Conservation (phyloP, 2,797 vertebrate species). For the Notolabrus celidotus region DNA sequence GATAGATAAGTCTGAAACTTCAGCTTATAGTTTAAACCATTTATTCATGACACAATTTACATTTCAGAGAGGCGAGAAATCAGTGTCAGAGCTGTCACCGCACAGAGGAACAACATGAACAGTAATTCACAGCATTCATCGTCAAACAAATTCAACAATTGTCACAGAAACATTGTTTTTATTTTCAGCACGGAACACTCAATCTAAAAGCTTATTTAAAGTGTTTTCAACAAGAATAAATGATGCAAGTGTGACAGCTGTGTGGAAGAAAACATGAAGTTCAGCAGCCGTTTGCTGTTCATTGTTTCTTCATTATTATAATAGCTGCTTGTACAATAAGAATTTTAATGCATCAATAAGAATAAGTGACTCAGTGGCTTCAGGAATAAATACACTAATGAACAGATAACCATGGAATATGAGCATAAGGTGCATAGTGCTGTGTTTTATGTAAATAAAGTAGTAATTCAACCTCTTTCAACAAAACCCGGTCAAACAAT, state of each 20-base stretch:
- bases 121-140: slow-evolving; percentile 4
- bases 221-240: slow-evolving; percentile 1
- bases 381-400: slow-evolving; percentile 1
- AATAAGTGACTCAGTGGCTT: slow-evolving; percentile 19
- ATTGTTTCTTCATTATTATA: slow-evolving; percentile 31
- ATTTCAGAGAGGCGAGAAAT: slow-evolving; percentile 7
- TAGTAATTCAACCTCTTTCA: too few species aligned
- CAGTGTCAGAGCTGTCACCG: slow-evolving; percentile 7
- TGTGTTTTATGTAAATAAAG: too few species aligned
- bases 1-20: slow-evolving; percentile 23
- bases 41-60: slow-evolving; percentile 13
- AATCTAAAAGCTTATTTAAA: background rate
- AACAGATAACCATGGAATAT: slow-evolving; percentile 1
- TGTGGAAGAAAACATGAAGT: slow-evolving; percentile 10
- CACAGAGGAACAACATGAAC: background rate
- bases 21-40: slow-evolving; percentile 16
- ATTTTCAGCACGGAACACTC: background rate
- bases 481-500: too few species aligned
- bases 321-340: slow-evolving; percentile 33
- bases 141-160: slow-evolving; percentile 17
- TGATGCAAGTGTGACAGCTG: slow-evolving; percentile 30
- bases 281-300: slow-evolving; percentile 31
- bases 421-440: background rate
- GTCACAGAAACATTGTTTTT: background rate
- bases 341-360: slow-evolving; percentile 39